Base-by-base conservation (phyloP, 1,140 invertebrate species). In the Drosophila equinoxialis region DNA sequence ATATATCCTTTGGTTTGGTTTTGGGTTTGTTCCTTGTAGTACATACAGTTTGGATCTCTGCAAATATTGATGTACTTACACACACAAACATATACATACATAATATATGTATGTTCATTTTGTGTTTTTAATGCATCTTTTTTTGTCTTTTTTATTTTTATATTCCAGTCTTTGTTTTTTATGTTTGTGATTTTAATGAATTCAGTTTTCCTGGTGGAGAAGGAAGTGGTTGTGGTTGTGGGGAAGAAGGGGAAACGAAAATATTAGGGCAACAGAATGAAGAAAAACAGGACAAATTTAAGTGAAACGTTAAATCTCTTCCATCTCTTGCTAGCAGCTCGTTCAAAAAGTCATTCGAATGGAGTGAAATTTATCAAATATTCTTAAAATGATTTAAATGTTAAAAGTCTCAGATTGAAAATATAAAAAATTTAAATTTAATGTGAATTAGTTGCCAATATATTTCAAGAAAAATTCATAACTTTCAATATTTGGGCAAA, bases 111-210 rank as follows among this genome's bases (percentile, higher is more conserved):
- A 23, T 51, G 20, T 51, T 17, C 13, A 7, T 17, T 30, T 48
- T 23, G 45, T 51, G 45, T 51, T 51, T 20, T 51, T 51, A 51
- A 51, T 51, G 45, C 45, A 17, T 51, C 45, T 51, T 51, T 51
- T 48, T 51, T 51, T 20, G 17, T 20, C 8, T 51, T 51, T 45
- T 51, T 51, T 51, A 51, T 23, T 51, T 23, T 51, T 51, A 20
- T 51, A 51, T 51, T 51, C 45, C 45, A 51, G 45, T 51, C 45
- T 51, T 51, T 51, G 45, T 51, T 51, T 51, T 48, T 51, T 51
- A 51, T 51, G 45, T 11, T 51, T 51, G 45, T 23, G 45, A 51
- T 51, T 51, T 51, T 51, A 8, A 51, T 51, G 45, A 23, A 23
- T 51, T 51, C 45, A 51, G 45, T 51, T 20, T 20, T 51, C 3